A percentile compares a stretch with the other conserved stretches of the same genome.
Evolutionary conservation across 2,113 vertebrate species (phyloP).

Genomic region (Seriola dumerili): DNA sequence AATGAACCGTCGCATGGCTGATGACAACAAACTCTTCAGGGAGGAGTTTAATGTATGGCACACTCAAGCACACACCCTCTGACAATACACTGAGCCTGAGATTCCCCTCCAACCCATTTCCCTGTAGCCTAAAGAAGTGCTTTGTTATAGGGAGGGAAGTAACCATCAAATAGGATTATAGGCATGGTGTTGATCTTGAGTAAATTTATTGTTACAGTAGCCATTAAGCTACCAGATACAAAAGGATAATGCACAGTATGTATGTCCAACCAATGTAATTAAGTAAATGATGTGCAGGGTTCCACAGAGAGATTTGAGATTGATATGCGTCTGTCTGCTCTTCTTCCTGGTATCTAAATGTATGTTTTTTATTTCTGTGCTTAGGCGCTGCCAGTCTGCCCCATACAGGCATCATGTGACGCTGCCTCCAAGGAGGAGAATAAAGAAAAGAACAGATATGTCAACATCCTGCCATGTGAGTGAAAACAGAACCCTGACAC

Average conservation of each 20-base stretch:
- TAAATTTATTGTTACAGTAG: background rate
- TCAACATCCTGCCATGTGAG: slow-evolving; percentile 99
- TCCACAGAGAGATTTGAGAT: background rate
- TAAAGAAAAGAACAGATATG: slow-evolving; percentile 99
- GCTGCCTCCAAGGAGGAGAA: slow-evolving; percentile 99
- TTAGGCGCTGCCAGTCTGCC: slow-evolving; percentile 95
- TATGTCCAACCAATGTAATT: background rate
- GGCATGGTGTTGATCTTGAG: background rate
- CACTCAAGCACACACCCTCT: slow-evolving; percentile 23
- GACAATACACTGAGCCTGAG: background rate
- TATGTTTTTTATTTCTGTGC: slow-evolving; percentile 2
- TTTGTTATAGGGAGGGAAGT: background rate
- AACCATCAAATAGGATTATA: background rate
- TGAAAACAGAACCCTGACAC: slow-evolving; percentile 15
- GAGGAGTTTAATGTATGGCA: slow-evolving; percentile 95
- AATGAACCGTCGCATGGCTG: slow-evolving; percentile 97
- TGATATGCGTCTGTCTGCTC: background rate
- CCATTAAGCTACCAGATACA: background rate
- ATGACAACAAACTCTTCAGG: slow-evolving; percentile 98
- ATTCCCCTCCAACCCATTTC: slow-evolving; percentile 3
- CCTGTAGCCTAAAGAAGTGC: background rate
- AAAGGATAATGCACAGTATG: background rate
- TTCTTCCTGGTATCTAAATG: background rate
- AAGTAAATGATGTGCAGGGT: background rate
- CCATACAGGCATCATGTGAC: slow-evolving; percentile 96